Conservation (phyloP, 2,888 invertebrate species). For the Agrochola macilenta region DNA sequence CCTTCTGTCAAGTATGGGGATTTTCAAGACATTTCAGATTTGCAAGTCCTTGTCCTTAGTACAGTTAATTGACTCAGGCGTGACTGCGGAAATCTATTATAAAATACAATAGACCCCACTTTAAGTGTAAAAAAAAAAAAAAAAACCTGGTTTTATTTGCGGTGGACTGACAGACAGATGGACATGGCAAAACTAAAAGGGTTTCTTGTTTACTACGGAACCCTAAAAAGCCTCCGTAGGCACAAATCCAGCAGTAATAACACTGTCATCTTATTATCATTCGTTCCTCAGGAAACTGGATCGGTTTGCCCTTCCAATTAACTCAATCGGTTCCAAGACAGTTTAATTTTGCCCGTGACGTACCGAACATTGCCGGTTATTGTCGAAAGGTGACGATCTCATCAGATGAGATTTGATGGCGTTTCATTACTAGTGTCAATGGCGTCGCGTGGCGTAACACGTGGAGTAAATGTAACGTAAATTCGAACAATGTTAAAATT, state of each 20-base stretch:
- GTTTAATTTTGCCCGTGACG: constrained; percentile 57
- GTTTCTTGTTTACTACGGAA: no score
- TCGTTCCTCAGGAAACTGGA: constrained; percentile 20
- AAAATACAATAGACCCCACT: no score
- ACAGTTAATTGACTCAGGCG: no score
- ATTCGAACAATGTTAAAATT: no score
- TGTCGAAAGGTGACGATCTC: constrained; percentile 36
- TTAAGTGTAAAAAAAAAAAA: no score
- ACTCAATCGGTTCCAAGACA: constrained; percentile 53
- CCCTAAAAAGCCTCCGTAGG: not conserved
- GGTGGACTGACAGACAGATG: no score
- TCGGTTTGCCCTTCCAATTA: constrained; percentile 64
- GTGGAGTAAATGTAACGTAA: no score
- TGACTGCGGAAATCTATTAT: no score
- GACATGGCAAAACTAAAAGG: no score
- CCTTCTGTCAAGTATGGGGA: not conserved
- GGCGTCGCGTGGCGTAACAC: no score
- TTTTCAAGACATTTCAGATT: not conserved
- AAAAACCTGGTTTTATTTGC: no score
- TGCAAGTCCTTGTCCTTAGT: not conserved
- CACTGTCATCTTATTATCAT: constrained; percentile 24
- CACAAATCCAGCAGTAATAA: constrained; percentile 14
- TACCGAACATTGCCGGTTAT: constrained; percentile 47
- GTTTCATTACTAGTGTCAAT: not conserved
- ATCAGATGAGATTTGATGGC: constrained; percentile 8